Evolutionary conservation across 2,888 invertebrate species (phyloP), one percentile per base, ranked within the genome.

Genomic region (Lasioglossum marginatum): DNA sequence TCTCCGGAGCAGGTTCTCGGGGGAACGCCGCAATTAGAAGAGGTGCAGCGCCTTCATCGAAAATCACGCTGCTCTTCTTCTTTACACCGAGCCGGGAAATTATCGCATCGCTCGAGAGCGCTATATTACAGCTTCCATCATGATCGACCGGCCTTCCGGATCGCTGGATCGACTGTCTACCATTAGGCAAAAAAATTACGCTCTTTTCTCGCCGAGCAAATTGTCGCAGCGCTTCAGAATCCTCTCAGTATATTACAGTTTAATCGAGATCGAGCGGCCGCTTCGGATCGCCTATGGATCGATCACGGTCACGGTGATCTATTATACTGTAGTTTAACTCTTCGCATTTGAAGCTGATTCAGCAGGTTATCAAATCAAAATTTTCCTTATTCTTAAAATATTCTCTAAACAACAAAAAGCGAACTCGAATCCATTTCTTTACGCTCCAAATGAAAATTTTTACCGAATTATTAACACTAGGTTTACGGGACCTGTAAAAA

Each of bases 61-160:
- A 31, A 31, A 63, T 31, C 31, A 52, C 52, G 52, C 52, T 52
- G 3, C 52, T n/a, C 10, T 52, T 23, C 52, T 10, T 52, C 10
- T 52, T 52, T 52, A 52, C 52, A 52, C 52, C 52, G 52, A 52
- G 52, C 23, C 52, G n/a, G 52, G n/a, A 52, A 52, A 52, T n/a
- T 52, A 52, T 52, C 52, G 52, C 52, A n/a, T n/a, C 52, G 52
- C 52, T 52, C 52, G 52, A 52, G 10, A 52, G 52, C 23, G 31
- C n/a, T 63, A 63, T 63, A 63, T 63, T 63, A 63, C 63, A 63
- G 31, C 6, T 66, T 52, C 52, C 52, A 52, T 52, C 23, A 52
- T 52, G 23, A 52, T 52, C 52, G 52, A 52, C n/a, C 52, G 52
- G n/a, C 52, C 52, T 52, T 52, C 3, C 52, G n/a, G 23, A n/a